Evolutionary conservation across 2,113 vertebrate species (phyloP).

Genomic region (Rattus rattus): DNA sequence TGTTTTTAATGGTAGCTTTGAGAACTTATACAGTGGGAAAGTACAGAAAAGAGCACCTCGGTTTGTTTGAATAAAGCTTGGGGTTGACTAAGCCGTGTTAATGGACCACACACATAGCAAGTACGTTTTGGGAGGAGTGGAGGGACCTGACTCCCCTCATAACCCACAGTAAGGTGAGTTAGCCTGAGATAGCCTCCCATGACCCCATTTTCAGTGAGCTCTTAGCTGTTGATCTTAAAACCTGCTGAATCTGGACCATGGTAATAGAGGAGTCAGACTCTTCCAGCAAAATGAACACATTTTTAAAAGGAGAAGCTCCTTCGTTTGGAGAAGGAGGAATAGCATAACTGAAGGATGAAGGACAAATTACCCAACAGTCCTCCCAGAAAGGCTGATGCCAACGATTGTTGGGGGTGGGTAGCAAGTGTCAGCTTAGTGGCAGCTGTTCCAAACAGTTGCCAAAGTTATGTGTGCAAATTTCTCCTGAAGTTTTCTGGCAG

Average conservation of each 20-base stretch:
- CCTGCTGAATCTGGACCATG: slow-evolving; percentile 15
- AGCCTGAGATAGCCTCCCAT: background rate
- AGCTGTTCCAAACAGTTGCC: background rate
- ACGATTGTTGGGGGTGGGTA: background rate
- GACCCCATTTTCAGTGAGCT: accelerated
- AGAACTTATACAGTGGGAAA: background rate
- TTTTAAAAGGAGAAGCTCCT: background rate
- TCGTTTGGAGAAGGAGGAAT: background rate
- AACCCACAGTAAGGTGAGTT: background rate
- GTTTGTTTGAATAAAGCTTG: background rate
- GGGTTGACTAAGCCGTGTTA: background rate
- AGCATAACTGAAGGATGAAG: slow-evolving; percentile 29
- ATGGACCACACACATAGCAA: background rate
- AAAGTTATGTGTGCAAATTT: background rate
- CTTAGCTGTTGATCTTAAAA: background rate
- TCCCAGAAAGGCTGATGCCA: slow-evolving; percentile 49
- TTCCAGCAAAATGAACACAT: background rate
- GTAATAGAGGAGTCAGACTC: background rate
- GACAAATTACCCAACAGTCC: background rate
- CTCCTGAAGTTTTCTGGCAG: background rate
- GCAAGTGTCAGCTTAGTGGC: background rate
- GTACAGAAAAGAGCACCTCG: background rate
- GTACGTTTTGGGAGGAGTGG: background rate
- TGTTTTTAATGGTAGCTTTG: background rate
- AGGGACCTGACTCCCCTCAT: background rate